A percentile compares a stretch with the other conserved stretches of the same genome.
These are phyloP conservation scores for Drosophila siamana DNA, from an alignment of 2,888 invertebrate species.

Conservation along the genomic window DNA sequence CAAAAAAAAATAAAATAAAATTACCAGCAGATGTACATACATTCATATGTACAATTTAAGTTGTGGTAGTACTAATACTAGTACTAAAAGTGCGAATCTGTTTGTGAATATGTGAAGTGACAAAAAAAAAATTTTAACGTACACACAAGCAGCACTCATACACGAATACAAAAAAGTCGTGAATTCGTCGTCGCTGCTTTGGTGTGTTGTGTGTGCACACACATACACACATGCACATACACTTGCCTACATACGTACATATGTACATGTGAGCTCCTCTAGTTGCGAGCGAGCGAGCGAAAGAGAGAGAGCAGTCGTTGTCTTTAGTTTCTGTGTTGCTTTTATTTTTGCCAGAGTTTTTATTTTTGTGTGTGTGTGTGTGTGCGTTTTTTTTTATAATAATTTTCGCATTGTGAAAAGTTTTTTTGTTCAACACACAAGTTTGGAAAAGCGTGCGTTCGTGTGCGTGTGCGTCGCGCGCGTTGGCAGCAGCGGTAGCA, in stretches of 20 bases:
- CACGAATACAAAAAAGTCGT: conserved; percentile 69
- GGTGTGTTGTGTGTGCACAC: conserved; percentile 33
- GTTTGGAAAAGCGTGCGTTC: conserved; percentile 50
- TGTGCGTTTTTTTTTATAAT: conserved; percentile 51
- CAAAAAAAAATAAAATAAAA: conserved; percentile 43
- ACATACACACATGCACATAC: conserved; percentile 28
- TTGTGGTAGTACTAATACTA: conserved; percentile 62
- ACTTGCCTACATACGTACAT: conserved; percentile 19
- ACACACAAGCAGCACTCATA: conserved; percentile 39
- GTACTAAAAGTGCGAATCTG: conserved; percentile 65
- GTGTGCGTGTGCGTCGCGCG: conserved; percentile 51
- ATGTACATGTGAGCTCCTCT: conserved; percentile 32
- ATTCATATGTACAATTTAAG: conserved; percentile 45
- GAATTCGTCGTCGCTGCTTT: conserved; percentile 68
- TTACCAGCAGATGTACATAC: conserved; percentile 43
- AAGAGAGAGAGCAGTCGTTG: conserved; percentile 36
- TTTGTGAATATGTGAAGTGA: conserved; percentile 79
- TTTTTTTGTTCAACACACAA: conserved; percentile 35
- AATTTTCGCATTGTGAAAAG: conserved; percentile 75
- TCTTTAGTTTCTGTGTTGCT: conserved; percentile 58
- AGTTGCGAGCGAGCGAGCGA: conserved; percentile 36
- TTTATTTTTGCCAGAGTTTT: conserved; percentile 56
- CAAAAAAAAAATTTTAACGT: conserved; percentile 46
- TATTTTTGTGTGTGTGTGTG: conserved; percentile 23
- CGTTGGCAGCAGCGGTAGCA: conserved; percentile 46